Conservation (phyloP, 2,888 invertebrate genomes). For the Campoplex capitator region DNA sequence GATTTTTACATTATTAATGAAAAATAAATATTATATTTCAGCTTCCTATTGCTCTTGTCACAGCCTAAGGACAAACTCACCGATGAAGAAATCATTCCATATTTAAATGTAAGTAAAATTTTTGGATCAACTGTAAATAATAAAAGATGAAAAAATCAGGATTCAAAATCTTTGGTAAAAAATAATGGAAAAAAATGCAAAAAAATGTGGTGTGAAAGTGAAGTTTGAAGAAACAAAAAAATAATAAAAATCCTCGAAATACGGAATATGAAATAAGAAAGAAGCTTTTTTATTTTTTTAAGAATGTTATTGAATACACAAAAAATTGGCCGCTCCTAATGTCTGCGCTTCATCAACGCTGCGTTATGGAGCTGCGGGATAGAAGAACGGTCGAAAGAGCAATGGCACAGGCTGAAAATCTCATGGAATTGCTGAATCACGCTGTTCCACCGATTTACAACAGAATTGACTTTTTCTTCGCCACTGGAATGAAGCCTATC, state of each 20-base stretch:
- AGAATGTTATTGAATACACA: conserved; percentile 83
- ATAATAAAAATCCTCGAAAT: background rate
- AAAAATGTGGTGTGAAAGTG: background rate
- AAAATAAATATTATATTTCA: conserved; percentile 77
- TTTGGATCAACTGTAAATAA: background rate
- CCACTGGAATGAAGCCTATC: conserved; percentile 89
- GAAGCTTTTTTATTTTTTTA: conserved; percentile 22
- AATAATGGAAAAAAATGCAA: background rate
- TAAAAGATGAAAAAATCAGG: background rate
- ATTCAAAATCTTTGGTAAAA: no score
- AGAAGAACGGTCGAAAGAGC: conserved; percentile 95
- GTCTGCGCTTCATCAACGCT: conserved; percentile 90
- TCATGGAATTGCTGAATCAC: conserved; percentile 87
- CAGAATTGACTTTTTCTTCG: conserved; percentile 88
- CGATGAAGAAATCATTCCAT: conserved; percentile 93
- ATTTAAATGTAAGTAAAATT: conserved; percentile 86
- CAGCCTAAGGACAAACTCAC: conserved; percentile 93
- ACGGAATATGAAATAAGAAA: background rate
- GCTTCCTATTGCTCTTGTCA: conserved; percentile 90
- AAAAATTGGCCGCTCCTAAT: conserved; percentile 90
- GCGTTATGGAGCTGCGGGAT: conserved; percentile 91
- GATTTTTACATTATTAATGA: background rate
- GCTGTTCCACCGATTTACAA: conserved; percentile 83
- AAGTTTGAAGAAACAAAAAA: background rate
- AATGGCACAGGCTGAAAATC: conserved; percentile 93